Conservation (phyloP, 2,888 invertebrate genomes). For the Agrotis exclamationis region DNA sequence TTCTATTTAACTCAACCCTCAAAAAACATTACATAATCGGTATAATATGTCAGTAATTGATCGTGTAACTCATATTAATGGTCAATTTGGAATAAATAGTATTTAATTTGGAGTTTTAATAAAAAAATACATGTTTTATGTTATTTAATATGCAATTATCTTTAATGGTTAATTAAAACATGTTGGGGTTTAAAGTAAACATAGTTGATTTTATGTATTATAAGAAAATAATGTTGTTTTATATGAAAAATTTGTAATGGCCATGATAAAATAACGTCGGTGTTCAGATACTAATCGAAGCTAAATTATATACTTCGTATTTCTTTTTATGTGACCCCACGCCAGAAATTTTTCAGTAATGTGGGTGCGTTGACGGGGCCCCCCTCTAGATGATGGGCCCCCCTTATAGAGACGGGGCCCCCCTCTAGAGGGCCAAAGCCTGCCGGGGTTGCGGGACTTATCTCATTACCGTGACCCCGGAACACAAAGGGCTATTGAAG, state of each 20-base stretch:
- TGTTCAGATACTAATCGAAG: too few species aligned
- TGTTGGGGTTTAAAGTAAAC: background rate
- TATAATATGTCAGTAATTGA: background rate
- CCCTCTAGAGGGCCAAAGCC: too few species aligned
- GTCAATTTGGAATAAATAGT: background rate
- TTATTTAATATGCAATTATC: slow-evolving; percentile 13
- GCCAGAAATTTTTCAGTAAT: too few species aligned
- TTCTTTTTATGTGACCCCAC: too few species aligned
- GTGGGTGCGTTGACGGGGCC: too few species aligned
- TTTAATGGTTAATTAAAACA: slow-evolving; percentile 14
- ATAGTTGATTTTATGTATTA: background rate
- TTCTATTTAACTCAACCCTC: background rate
- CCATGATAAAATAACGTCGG: slow-evolving; percentile 6
- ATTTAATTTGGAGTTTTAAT: slow-evolving; percentile 3
- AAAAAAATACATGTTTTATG: slow-evolving; percentile 1
- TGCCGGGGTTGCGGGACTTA: too few species aligned
- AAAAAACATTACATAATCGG: background rate
- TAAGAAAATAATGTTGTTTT: background rate
- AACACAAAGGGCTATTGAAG: too few species aligned
- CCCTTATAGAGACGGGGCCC: too few species aligned
- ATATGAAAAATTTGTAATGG: slow-evolving; percentile 2
- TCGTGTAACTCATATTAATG: slow-evolving; percentile 4
- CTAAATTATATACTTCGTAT: too few species aligned
- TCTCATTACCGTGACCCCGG: too few species aligned
- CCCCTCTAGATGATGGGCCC: too few species aligned